Conservation (phyloP, 2,113 vertebrate species). For the Lepus timidus region DNA sequence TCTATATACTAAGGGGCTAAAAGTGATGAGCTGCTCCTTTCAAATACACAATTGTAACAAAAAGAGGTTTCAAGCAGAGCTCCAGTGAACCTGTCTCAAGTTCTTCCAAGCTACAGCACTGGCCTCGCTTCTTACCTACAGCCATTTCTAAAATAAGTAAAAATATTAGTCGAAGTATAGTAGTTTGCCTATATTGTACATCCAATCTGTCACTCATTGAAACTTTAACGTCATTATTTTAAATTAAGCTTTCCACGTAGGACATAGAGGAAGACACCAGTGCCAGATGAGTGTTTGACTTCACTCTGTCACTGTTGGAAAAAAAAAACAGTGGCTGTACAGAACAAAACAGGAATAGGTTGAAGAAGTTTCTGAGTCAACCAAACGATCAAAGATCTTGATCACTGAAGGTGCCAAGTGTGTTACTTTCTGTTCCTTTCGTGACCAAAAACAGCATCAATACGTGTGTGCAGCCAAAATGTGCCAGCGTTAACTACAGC, state of each 20-base stretch:
- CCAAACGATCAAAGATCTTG: background rate
- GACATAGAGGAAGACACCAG: background rate
- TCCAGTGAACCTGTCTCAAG: background rate
- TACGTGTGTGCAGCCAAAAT: background rate
- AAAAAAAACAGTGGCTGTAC: background rate
- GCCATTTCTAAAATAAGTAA: slow-evolving; percentile 10
- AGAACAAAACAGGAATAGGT: slow-evolving; percentile 47
- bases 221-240: slow-evolving; percentile 18
- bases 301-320: background rate
- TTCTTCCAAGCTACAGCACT: background rate
- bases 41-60: background rate
- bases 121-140: background rate
- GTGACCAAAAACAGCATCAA: background rate
- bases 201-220: background rate
- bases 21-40: background rate
- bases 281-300: background rate
- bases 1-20: background rate
- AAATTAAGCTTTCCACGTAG: slow-evolving; percentile 19
- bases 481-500: slow-evolving; percentile 14
- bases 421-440: slow-evolving; percentile 75
- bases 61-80: slow-evolving; percentile 51
- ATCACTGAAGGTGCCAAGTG: background rate
- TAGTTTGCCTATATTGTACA: background rate
- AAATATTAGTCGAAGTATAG: slow-evolving; percentile 31
- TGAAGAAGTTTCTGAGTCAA: slow-evolving; percentile 59